Evolutionary conservation across 2,113 vertebrate species (phyloP).

Genomic region (Smithornis capensis): DNA sequence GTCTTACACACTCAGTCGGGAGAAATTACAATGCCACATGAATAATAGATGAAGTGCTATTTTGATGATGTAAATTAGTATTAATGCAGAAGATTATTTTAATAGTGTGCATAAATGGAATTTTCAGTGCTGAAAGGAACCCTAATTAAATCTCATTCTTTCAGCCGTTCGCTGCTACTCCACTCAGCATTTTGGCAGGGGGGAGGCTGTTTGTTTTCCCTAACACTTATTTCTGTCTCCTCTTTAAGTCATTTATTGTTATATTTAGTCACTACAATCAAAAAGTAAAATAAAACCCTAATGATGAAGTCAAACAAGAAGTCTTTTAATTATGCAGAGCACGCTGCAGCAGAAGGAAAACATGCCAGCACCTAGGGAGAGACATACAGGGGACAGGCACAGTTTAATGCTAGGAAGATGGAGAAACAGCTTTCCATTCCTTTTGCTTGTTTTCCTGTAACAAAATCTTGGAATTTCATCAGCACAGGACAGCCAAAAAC

Average conservation of each 20-base stretch:
- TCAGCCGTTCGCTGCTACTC: not conserved
- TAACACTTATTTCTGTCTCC: conserved; percentile 55
- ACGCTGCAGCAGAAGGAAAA: not conserved
- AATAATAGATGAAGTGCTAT: conserved; percentile 70
- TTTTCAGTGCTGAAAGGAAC: conserved; percentile 53
- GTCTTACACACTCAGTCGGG: not conserved
- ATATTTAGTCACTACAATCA: conserved; percentile 65
- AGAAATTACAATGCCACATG: conserved; percentile 65
- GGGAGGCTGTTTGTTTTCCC: conserved; percentile 50
- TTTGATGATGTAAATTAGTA: conserved; percentile 71
- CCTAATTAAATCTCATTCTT: conserved; percentile 67
- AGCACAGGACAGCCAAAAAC: not conserved
- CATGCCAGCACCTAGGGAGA: not conserved
- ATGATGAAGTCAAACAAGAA: conserved; percentile 61
- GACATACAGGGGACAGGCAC: conserved; percentile 1
- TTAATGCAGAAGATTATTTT: conserved; percentile 69
- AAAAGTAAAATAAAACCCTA: conserved; percentile 45
- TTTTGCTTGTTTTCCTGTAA: not conserved
- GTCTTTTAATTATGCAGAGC: conserved; percentile 43
- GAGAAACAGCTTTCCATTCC: not conserved
- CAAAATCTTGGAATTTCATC: not conserved
- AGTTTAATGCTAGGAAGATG: not conserved
- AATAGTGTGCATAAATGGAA: conserved; percentile 63
- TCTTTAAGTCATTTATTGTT: conserved; percentile 61
- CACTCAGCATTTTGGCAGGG: conserved; percentile 52